A percentile compares a stretch with the other conserved stretches of the same genome.
Conservation (phyloP, 2,797 vertebrate genomes). For the Chrysolophus pictus region DNA sequence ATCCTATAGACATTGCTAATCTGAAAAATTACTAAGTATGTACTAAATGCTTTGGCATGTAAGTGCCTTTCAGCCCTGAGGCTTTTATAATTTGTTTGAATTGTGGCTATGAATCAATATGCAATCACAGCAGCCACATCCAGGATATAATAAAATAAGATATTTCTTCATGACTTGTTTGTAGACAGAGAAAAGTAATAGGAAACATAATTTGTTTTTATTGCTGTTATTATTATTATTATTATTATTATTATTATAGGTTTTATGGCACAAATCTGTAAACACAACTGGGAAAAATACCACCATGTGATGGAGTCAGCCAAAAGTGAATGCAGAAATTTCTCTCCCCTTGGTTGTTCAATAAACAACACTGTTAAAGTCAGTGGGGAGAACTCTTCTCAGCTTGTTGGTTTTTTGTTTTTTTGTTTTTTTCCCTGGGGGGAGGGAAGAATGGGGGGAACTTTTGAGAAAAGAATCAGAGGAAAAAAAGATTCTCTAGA, state of each 20-base stretch:
- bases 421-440: no score
- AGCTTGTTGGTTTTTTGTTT: not conserved
- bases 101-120: not conserved
- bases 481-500: not conserved
- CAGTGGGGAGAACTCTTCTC: not conserved
- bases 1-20: not conserved
- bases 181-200: not conserved
- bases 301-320: not conserved
- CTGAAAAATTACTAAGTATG: not conserved
- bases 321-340: not conserved
- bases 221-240: not conserved
- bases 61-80: not conserved
- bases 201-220: not conserved
- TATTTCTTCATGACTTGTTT: not conserved
- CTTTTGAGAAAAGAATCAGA: not conserved
- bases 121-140: not conserved
- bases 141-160: not conserved
- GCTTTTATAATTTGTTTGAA: not conserved
- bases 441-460: not conserved
- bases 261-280: not conserved
- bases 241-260: not conserved
- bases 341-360: not conserved
- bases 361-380: not conserved
- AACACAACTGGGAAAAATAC: not conserved
- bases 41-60: not conserved